phyloP scores from a whole-genome alignment of 2,113 vertebrate species.

The Chaetura pelagica region DNA sequence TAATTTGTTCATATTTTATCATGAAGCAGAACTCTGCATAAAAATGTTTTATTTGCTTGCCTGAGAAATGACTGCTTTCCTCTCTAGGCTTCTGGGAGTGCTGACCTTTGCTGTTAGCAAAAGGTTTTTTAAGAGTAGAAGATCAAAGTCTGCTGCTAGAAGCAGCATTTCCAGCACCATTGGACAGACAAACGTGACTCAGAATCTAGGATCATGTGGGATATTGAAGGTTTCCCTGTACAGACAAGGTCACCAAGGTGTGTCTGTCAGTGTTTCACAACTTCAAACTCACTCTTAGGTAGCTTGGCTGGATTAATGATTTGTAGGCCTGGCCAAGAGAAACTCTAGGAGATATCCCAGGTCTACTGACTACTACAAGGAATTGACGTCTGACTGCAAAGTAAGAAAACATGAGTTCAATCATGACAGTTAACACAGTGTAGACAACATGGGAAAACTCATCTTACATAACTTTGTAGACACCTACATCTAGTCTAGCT shows the following conservation, averaged over 20 bases:
- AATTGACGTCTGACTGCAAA: background rate
- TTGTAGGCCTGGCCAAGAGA: background rate
- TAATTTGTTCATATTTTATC: background rate
- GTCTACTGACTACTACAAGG: background rate
- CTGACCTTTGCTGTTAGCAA: background rate
- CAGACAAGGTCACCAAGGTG: fast-evolving
- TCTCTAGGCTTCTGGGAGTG: background rate
- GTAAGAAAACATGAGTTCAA: background rate
- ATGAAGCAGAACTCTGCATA: background rate
- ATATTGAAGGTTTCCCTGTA: background rate
- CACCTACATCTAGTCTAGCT: background rate
- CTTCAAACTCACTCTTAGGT: background rate
- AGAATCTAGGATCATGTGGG: background rate
- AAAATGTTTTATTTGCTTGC: background rate
- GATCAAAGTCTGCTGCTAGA: background rate
- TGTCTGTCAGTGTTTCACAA: background rate
- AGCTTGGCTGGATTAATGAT: background rate
- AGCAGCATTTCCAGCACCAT: background rate
- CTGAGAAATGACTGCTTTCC: background rate
- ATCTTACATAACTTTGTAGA: background rate
- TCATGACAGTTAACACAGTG: too few relatives aligned
- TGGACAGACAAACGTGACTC: background rate
- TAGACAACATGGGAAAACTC: background rate
- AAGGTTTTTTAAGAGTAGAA: background rate
- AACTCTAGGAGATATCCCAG: background rate